Evolutionary conservation across 53 echinoderm and acorn worm species (phyloP).

Genomic region (Glandiceps talaboti): DNA sequence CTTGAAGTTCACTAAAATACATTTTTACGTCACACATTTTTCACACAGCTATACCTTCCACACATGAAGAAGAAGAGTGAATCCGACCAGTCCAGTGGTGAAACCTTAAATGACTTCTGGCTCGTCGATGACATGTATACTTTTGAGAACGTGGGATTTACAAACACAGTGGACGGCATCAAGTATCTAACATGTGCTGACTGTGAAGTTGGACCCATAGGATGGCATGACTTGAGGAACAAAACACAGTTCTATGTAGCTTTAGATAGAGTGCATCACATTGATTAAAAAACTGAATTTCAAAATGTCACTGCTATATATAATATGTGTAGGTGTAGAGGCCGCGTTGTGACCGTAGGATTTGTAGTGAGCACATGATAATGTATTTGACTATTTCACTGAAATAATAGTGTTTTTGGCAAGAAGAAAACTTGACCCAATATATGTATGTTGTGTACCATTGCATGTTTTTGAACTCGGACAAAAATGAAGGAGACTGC

Average conservation of each 20-base stretch:
- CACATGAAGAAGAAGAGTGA: conserved; percentile 90
- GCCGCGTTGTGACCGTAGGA: too few species aligned
- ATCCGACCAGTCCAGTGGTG: conserved; percentile 52
- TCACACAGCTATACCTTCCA: conserved; percentile 63
- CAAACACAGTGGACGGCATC: conserved; percentile 62
- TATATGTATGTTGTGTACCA: too few species aligned
- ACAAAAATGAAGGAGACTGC: too few species aligned
- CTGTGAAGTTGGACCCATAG: conserved; percentile 91
- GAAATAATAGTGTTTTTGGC: too few species aligned
- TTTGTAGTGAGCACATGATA: too few species aligned
- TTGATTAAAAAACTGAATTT: conserved; percentile 20
- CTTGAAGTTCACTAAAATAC: too few species aligned
- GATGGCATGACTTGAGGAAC: conserved; percentile 49
- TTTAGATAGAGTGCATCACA: conserved; percentile 55
- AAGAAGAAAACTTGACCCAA: too few species aligned
- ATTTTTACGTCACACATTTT: too few species aligned
- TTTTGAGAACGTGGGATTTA: conserved; percentile 96
- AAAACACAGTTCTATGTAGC: conserved; percentile 62
- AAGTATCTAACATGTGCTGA: conserved; percentile 92
- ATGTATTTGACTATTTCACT: too few species aligned
- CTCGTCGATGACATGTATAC: conserved; percentile 86
- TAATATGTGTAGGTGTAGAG: too few species aligned
- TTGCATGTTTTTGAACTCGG: too few species aligned
- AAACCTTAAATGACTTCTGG: conserved; percentile 67
- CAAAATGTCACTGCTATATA: too few species aligned